Evolutionary conservation across 1,140 invertebrate species (phyloP), one percentile per base, ranked within the genome.

Genomic region (Diplogasteroides magnus): DNA sequence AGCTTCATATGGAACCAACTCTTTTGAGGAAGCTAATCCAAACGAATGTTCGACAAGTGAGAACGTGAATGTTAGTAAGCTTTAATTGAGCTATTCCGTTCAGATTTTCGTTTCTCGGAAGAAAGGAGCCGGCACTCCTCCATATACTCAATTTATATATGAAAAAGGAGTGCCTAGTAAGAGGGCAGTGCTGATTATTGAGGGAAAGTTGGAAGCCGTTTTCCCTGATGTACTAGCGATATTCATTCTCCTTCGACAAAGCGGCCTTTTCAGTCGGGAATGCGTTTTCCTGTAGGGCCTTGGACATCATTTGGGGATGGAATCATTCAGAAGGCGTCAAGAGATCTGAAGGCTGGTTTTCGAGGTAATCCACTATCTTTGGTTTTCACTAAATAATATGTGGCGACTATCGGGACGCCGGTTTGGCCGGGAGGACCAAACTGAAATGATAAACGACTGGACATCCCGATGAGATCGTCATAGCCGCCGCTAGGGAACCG

Each of bases 271-370:
- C 31, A 75, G 68, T 61, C 62, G 31, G 60, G 74, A 15, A 81
- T 80, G 80, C 64, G 74, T 26, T 80, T 80, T 55, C 32, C 67
- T 23, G 78, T 80, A 0, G 78, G 79, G 2, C 68, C 80, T 1
- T 80, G 78, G 78, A 73, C 80, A 48, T 65, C 27, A 15, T 80
- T 80, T 57, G 78, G 78, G 28, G 55, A 62, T 13, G 71, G 68
- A 37, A 64, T 80, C 28, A 55, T 80, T 1, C 61, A 74, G 59
- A 65, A 75, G 26, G 62, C 80, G 32, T 62, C 78, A 48, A 65
- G 58, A 19, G 29, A 48, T 11, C 37, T 48, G 6, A 48, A 11
- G 6, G 37, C 37, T 11, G 37, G 37, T 19, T n/a, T n/a, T n/a
- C n/a, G n/a, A n/a, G n/a, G n/a, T n/a, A n/a, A n/a, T n/a, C n/a